Percentiles rank a stretch among this genome's conserved stretches.
These are phyloP conservation scores for Tringa solitaria DNA, from an alignment of 2,113 vertebrate genomes.

Conservation along the genomic window DNA sequence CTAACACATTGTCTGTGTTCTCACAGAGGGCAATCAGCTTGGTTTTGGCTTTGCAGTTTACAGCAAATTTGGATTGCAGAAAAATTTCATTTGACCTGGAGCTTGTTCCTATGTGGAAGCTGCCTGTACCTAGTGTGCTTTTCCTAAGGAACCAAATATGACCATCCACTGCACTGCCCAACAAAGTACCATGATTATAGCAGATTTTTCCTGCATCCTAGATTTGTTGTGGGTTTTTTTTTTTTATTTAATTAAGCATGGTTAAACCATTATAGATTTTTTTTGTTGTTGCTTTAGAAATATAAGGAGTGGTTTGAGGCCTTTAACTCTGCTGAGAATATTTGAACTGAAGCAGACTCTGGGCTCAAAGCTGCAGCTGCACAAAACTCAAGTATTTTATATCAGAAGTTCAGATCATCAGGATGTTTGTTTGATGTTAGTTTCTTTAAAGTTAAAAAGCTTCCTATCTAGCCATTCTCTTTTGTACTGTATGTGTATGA, in stretches of 20 bases:
- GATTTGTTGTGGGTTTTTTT: not conserved
- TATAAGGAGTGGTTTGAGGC: not conserved
- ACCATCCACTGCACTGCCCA: not conserved
- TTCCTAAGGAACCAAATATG: not conserved
- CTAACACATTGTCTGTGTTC: not conserved
- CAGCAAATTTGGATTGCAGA: not conserved
- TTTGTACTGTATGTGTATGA: not conserved
- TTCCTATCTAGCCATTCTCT: not conserved
- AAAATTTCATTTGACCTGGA: not conserved
- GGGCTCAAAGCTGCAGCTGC: not conserved
- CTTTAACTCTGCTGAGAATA: not conserved
- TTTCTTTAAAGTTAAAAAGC: slow-evolving; percentile 8
- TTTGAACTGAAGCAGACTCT: not conserved
- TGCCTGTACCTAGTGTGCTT: not conserved
- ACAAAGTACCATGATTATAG: not conserved
- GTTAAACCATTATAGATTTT: not conserved
- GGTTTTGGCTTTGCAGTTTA: not conserved
- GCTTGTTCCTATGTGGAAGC: not conserved
- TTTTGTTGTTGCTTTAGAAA: not conserved
- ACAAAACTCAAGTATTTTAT: not conserved
- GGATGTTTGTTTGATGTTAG: not conserved
- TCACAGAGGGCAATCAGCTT: not conserved
- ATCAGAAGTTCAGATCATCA: not conserved
- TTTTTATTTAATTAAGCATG: not conserved
- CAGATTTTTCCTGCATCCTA: not conserved